Evolutionary conservation across 2,888 invertebrate species (phyloP), one percentile per base, ranked within the genome.

Genomic region (Drosophila mercatorum): DNA sequence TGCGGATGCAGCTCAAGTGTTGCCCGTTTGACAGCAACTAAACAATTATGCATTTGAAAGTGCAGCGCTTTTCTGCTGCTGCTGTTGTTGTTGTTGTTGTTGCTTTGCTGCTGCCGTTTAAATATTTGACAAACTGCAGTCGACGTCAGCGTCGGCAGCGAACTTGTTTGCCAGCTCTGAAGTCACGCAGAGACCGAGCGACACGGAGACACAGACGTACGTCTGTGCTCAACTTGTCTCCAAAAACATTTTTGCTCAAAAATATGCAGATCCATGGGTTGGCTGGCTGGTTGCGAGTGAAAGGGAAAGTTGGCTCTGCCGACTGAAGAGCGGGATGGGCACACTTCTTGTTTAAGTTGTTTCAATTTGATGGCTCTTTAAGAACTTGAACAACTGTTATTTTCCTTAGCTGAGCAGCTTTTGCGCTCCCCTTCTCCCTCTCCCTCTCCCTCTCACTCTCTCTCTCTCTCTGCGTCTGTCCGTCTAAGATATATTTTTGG

Each of bases 81-180:
- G 49, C 3, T 49, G 49, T n/a, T 31, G 47, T 46, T 69, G 61
- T 10, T 28, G 28, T 8, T 44, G 26, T 12, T 8, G 28, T 28
- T 5, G 31, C 31, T 17, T 28, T 10, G 49, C 31, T 34, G 49
- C 46, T 70, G 59, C 53, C 65, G 57, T 67, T 81, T 74, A 72
- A 87, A 83, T 81, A 78, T 87, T 81, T 81, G 81, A 75, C 70
- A 74, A 52, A 55, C 40, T 60, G 55, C 40, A 17, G 55, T 55
- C 40, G 14, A 7, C 14, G 47, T 28, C 28, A n/a, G 10, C 51
- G 11, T 3, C 31, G 26, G 34, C 57, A 44, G 44, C 57, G 57
- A 44, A 34, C 44, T 72, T 68, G 61, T 58, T 71, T 76, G 49
- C 28, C 10, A 52, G 14, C 49, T 43, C 51, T 38, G 40, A 43